Percentiles rank a stretch among this genome's conserved stretches.
Conservation (phyloP, 2,797 vertebrate genomes). For the Telmatherina bonti region DNA sequence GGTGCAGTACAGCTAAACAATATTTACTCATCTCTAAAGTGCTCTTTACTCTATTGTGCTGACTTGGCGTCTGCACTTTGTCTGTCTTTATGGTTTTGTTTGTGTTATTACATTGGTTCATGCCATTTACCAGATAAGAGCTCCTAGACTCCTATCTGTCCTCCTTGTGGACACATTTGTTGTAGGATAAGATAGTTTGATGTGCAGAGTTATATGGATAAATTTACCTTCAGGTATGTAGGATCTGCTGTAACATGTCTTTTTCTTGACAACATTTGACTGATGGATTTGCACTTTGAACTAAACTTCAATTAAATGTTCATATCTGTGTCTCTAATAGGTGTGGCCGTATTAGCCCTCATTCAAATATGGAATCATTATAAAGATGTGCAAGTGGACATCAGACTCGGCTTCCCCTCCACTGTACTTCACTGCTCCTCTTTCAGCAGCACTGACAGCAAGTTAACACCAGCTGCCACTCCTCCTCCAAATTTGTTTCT, state of each 20-base stretch:
- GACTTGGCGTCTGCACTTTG: conserved; percentile 48
- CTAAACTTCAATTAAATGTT: not conserved
- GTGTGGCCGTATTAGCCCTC: conserved; percentile 18
- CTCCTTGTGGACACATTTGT: conserved; percentile 14
- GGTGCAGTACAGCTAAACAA: conserved; percentile 42
- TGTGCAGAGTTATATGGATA: not conserved
- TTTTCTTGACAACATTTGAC: not conserved
- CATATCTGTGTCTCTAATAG: conserved; percentile 32
- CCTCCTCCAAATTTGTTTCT: conserved; percentile 7
- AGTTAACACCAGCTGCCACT: conserved; percentile 5
- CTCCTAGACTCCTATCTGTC: conserved; percentile 1
- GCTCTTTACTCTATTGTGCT: conserved; percentile 44
- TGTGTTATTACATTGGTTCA: not conserved
- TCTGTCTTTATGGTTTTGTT: conserved; percentile 35
- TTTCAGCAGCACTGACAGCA: conserved; percentile 14
- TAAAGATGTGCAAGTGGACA: conserved; percentile 43
- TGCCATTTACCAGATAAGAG: conserved; percentile 51
- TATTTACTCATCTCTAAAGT: conserved; percentile 46
- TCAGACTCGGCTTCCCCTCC: conserved; percentile 1
- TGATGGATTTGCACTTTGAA: not conserved
- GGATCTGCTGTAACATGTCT: not conserved
- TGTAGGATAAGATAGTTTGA: not conserved
- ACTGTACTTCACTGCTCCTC: not conserved
- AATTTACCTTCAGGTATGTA: not conserved
- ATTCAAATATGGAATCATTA: conserved; percentile 42